A percentile compares a stretch with the other conserved stretches of the same genome.
These are phyloP conservation scores for Schizopygopsis malacanthus DNA, from an alignment of 2,797 vertebrate genomes.

Conservation along the genomic window DNA sequence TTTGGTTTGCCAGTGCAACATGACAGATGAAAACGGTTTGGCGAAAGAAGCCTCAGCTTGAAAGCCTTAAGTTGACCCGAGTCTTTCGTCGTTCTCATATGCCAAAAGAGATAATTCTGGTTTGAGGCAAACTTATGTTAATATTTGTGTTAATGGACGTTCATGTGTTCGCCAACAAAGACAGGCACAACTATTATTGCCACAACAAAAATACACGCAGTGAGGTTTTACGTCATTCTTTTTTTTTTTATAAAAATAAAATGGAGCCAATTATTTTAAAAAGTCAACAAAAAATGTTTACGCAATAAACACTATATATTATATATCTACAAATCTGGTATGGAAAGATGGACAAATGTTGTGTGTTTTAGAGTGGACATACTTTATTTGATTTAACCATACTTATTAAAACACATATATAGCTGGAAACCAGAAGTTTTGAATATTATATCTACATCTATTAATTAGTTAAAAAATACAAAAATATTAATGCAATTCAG, in stretches of 20 bases:
- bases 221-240: not conserved
- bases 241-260: not conserved
- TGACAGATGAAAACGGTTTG: conserved; percentile 23
- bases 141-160: conserved; percentile 13
- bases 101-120: conserved; percentile 17
- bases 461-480: too few species aligned
- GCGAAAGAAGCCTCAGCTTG: conserved; percentile 1
- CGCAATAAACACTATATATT: not conserved
- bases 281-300: not conserved
- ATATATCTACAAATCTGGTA: not conserved
- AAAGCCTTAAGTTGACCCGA: conserved; percentile 18
- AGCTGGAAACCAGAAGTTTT: not conserved
- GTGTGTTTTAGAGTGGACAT: not conserved
- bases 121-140: conserved; percentile 24
- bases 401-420: not conserved
- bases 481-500: not conserved
- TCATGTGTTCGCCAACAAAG: not conserved
- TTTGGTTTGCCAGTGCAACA: conserved; percentile 58
- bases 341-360: not conserved
- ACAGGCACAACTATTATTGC: not conserved
- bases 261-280: not conserved
- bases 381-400: not conserved
- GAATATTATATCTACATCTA: too few species aligned
- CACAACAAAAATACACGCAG: not conserved
- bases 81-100: conserved; percentile 15